Evolutionary conservation across 2,888 invertebrate species (phyloP).

Genomic region (Harpalus rufipes): DNA sequence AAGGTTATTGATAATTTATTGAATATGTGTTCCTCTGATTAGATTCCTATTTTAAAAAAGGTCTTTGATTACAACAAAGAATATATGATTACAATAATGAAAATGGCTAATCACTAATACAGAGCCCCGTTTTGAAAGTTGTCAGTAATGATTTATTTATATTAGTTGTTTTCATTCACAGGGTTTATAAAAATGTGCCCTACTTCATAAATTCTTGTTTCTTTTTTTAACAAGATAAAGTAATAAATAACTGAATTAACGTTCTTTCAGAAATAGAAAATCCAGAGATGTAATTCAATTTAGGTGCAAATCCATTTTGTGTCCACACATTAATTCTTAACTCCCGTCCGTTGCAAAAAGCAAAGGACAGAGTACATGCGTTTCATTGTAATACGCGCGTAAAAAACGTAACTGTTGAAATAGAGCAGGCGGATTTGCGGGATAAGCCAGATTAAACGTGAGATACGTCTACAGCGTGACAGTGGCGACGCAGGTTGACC

Average conservation of each 20-base stretch:
- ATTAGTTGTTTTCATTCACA: too few relatives aligned
- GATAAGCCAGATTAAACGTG: constrained; percentile 77
- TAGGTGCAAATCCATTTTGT: background rate
- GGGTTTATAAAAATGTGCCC: too few relatives aligned
- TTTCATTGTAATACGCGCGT: constrained; percentile 41
- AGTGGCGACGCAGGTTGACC: constrained; percentile 72
- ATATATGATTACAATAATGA: too few relatives aligned
- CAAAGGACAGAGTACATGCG: constrained; percentile 6
- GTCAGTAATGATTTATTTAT: too few relatives aligned
- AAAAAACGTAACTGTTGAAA: constrained; percentile 58
- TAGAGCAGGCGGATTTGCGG: constrained; percentile 68
- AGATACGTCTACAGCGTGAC: constrained; percentile 75
- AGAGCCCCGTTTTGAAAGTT: too few relatives aligned
- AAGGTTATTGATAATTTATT: background rate
- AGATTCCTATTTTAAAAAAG: too few relatives aligned
- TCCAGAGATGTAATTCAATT: background rate
- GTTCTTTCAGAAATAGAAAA: too few relatives aligned
- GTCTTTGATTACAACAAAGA: too few relatives aligned
- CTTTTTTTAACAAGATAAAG: too few relatives aligned
- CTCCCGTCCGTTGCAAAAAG: constrained; percentile 2
- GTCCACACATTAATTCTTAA: constrained; percentile 9
- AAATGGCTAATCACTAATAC: too few relatives aligned
- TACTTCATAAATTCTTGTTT: too few relatives aligned
- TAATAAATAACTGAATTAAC: too few relatives aligned
- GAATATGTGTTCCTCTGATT: background rate